Conservation (phyloP, 2,113 vertebrate genomes). For the Scartelaos histophorus region DNA sequence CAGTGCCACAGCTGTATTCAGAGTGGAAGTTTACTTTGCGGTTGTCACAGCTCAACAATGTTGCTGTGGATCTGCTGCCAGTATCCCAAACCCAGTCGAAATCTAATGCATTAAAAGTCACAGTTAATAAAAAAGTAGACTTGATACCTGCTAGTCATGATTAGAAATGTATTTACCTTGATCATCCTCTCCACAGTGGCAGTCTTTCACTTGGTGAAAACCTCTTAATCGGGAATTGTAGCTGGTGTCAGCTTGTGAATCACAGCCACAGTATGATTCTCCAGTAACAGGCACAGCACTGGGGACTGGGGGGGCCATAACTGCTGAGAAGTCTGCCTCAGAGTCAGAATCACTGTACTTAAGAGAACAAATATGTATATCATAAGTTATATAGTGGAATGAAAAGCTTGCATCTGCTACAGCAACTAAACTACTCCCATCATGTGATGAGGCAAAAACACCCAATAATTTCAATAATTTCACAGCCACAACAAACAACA, state of each 20-base stretch:
- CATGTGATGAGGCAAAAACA: slow-evolving; percentile 3
- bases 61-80: slow-evolving; percentile 86
- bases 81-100: slow-evolving; percentile 97
- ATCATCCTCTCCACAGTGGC: slow-evolving; percentile 94
- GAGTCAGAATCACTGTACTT: slow-evolving; percentile 96
- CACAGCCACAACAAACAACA: not conserved
- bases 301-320: slow-evolving; percentile 86
- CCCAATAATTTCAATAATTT: not conserved
- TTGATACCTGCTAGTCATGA: not conserved
- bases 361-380: slow-evolving; percentile 17
- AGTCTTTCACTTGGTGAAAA: slow-evolving; percentile 86
- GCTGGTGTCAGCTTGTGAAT: slow-evolving; percentile 83
- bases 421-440: slow-evolving; percentile 6
- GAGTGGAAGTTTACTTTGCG: slow-evolving; percentile 96
- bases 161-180: slow-evolving; percentile 71
- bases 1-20: slow-evolving; percentile 96
- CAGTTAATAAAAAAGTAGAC: not conserved
- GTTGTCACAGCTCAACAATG: slow-evolving; percentile 89
- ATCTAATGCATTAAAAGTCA: slow-evolving; percentile 69
- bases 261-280: slow-evolving; percentile 96
- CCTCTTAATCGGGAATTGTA: slow-evolving; percentile 82
- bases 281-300: slow-evolving; percentile 94
- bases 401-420: not conserved
- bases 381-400: not conserved
- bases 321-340: slow-evolving; percentile 82